A percentile compares a stretch with the other conserved stretches of the same genome.
Evolutionary conservation across 1,140 invertebrate species (phyloP).

Genomic region (Ostrea edulis): DNA sequence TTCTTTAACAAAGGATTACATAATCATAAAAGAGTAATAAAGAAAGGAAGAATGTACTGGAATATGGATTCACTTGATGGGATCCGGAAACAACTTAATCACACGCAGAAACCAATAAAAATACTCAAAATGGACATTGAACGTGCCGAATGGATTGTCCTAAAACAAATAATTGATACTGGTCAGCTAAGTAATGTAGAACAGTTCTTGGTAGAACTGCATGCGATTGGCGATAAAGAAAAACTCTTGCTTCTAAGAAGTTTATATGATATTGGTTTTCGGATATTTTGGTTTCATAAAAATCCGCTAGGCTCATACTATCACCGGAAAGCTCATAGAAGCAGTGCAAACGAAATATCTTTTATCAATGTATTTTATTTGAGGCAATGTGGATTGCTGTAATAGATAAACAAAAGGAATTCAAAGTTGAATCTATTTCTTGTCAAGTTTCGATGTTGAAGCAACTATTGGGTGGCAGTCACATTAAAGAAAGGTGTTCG

Average conservation of each 20-base stretch:
- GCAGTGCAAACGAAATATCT: conserved; percentile 22
- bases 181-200: not conserved
- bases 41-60: not conserved
- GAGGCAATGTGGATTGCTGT: not conserved
- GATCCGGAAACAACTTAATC: not conserved
- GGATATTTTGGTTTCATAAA: conserved; percentile 34
- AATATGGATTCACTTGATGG: not conserved
- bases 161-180: conserved; percentile 28
- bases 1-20: conserved; percentile 8
- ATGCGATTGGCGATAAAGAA: not conserved
- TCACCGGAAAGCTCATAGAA: not conserved
- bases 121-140: conserved; percentile 31
- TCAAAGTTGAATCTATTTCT: not conserved
- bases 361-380: conserved; percentile 14
- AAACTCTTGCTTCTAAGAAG: not conserved
- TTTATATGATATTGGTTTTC: conserved; percentile 35
- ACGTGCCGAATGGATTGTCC: not conserved
- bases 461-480: no score
- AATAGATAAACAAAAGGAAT: not conserved
- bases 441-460: no score
- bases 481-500: no score
- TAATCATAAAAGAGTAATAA: not conserved
- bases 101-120: not conserved
- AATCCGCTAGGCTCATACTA: not conserved
- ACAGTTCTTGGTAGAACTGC: conserved; percentile 18